Percentiles rank a stretch among this genome's conserved stretches.
These are phyloP conservation scores for Eonycteris spelaea DNA, from an alignment of 2,113 vertebrate genomes.

Conservation along the genomic window DNA sequence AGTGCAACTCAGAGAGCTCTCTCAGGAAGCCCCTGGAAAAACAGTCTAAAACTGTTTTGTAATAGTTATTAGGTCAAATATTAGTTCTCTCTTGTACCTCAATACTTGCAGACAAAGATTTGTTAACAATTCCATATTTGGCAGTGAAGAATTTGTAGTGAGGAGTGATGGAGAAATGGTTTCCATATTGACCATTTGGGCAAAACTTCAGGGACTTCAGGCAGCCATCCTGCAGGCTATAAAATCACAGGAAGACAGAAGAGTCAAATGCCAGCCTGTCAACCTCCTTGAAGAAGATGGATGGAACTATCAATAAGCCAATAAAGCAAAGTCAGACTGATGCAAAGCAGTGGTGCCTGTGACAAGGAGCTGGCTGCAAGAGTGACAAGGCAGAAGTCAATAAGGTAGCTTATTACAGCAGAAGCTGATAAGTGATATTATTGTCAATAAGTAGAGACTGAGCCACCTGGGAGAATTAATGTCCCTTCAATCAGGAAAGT, in stretches of 20 bases:
- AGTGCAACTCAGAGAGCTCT: neutral
- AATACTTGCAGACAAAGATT: neutral
- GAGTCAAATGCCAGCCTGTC: constrained; percentile 72
- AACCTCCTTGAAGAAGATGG: constrained; percentile 72
- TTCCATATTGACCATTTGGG: neutral
- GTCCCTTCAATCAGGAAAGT: constrained; percentile 29
- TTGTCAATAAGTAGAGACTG: constrained; percentile 52
- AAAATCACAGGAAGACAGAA: constrained; percentile 58
- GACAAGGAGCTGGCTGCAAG: constrained; percentile 56
- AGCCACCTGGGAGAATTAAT: constrained; percentile 34
- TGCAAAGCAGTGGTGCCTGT: constrained; percentile 56
- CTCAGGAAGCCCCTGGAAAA: neutral
- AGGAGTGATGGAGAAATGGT: neutral
- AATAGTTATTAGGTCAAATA: neutral
- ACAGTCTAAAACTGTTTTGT: neutral
- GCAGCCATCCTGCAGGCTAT: constrained; percentile 49
- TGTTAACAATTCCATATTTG: constrained; percentile 31
- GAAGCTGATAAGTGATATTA: constrained; percentile 71
- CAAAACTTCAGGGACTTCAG: constrained; percentile 29
- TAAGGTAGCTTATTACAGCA: constrained; percentile 67
- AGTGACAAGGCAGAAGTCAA: constrained; percentile 66
- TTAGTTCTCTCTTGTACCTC: neutral
- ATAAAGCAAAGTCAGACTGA: constrained; percentile 72
- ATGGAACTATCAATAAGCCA: constrained; percentile 77
- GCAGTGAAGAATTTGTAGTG: constrained; percentile 29